Evolutionary conservation across 2,888 invertebrate genomes (phyloP).

Genomic region (Amblyjoppa fuscipennis): DNA sequence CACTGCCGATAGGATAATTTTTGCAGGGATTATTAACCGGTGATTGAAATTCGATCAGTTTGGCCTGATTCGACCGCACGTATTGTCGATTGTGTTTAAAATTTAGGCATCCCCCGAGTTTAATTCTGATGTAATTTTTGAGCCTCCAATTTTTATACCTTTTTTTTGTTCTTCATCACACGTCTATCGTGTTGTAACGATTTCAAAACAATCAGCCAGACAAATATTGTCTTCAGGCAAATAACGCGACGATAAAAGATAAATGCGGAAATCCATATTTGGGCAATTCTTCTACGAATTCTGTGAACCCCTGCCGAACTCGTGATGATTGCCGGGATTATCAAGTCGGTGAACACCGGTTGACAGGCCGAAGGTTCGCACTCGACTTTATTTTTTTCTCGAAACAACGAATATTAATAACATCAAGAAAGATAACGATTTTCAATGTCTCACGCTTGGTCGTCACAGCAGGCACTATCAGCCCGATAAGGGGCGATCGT

Average conservation of each 20-base stretch:
- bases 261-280: not conserved
- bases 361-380: not conserved
- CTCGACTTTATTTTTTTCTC: not conserved
- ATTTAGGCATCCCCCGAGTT: not conserved
- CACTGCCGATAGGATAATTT: too few species aligned
- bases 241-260: not conserved
- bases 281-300: not conserved
- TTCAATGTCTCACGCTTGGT: not conserved
- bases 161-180: not conserved
- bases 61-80: not conserved
- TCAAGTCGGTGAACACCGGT: not conserved
- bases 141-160: not conserved
- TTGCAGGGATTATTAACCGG: too few species aligned
- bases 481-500: constrained; percentile 23
- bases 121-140: too few species aligned
- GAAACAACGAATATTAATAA: constrained; percentile 12
- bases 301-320: too few species aligned
- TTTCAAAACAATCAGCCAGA: too few species aligned
- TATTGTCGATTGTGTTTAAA: not conserved
- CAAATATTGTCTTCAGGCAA: too few species aligned
- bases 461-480: constrained; percentile 16
- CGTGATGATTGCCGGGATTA: not conserved
- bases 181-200: too few species aligned
- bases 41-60: not conserved
- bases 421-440: constrained; percentile 32